A percentile compares a stretch with the other conserved stretches of the same genome.
These are phyloP conservation scores for Bradypus variegatus DNA, from an alignment of 2,797 vertebrate genomes.

Conservation along the genomic window DNA sequence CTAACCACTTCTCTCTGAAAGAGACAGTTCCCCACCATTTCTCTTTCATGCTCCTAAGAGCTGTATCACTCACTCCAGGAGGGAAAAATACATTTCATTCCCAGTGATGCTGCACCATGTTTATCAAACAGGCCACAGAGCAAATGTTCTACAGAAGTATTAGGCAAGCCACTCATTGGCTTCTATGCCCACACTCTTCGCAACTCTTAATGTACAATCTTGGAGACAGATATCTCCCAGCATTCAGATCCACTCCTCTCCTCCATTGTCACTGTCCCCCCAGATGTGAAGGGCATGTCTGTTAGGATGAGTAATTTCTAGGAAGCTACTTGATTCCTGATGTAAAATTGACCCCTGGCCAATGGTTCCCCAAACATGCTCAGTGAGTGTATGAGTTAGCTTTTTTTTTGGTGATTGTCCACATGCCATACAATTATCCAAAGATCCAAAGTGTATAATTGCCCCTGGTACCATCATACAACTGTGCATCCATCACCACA, in stretches of 20 bases:
- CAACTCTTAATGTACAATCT: neutral
- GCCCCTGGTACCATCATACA: no score
- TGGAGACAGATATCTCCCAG: neutral
- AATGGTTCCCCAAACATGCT: neutral
- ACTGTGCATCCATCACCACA: no score
- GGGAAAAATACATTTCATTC: neutral
- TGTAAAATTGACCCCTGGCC: neutral
- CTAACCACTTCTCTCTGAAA: neutral
- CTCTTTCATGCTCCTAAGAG: neutral
- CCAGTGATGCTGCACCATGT: fast-evolving
- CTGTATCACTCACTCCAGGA: neutral
- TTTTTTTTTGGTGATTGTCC: no score
- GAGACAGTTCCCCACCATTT: neutral
- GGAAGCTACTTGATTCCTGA: neutral
- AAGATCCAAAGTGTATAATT: no score
- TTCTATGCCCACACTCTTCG: neutral
- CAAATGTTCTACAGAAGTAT: no score
- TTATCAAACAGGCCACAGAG: neutral
- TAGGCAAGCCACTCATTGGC: no score
- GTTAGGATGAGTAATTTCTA: neutral
- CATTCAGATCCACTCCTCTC: neutral
- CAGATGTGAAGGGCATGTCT: neutral
- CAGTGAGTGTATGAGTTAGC: neutral
- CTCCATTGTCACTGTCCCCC: neutral
- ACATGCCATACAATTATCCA: no score